Conservation (phyloP, 1,140 invertebrate species). For the Pteromalus puparum region DNA sequence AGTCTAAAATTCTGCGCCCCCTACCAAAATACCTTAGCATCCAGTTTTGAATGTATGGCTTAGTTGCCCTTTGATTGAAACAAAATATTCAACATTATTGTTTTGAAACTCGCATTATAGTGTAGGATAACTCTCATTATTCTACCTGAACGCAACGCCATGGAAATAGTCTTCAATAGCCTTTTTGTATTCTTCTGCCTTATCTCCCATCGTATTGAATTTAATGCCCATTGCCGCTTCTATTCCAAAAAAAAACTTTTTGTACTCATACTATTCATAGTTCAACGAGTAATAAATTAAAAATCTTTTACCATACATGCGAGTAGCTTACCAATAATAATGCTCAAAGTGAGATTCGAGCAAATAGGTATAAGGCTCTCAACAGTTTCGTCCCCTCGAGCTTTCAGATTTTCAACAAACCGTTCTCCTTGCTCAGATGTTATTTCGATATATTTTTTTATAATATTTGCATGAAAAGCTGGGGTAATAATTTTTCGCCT, state of each 20-base stretch:
- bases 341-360: neutral
- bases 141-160: neutral
- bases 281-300: neutral
- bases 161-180: neutral
- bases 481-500: neutral
- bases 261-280: neutral
- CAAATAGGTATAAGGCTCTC: neutral
- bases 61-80: neutral
- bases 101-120: neutral
- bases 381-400: neutral
- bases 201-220: neutral
- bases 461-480: neutral
- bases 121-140: neutral
- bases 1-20: neutral
- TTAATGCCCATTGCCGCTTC: neutral
- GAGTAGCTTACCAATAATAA: neutral
- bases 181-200: neutral
- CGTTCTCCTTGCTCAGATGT: neutral
- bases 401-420: neutral
- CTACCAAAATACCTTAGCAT: neutral
- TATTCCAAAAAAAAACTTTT: neutral
- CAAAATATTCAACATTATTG: neutral
- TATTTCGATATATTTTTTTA: conserved; percentile 3
- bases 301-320: neutral
- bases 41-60: neutral